Percentiles rank a stretch among this genome's conserved stretches.
phyloP scores from a whole-genome alignment of 2,113 vertebrate genomes.

The Pongo abelii region DNA sequence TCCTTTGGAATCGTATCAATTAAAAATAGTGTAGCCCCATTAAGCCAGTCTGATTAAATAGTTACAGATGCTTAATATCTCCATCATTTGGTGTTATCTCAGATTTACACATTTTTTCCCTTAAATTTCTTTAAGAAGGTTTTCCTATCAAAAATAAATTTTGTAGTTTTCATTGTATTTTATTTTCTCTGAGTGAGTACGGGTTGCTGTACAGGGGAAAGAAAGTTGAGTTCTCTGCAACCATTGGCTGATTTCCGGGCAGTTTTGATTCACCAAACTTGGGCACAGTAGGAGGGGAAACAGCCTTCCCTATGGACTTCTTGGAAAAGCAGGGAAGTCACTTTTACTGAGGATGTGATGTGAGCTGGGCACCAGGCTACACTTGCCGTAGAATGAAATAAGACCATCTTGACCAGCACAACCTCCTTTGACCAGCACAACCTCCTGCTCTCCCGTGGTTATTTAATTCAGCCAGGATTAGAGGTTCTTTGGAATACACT shows the following conservation, averaged over 20 bases:
- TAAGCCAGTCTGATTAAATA: background rate
- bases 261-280: background rate
- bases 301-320: background rate
- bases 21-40: background rate
- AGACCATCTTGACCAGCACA: rapidly evolving
- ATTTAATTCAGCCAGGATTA: background rate
- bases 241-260: background rate
- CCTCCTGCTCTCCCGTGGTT: rapidly evolving
- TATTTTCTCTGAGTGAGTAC: background rate
- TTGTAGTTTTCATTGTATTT: rapidly evolving
- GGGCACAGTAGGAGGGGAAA: too few species aligned
- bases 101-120: background rate
- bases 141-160: background rate
- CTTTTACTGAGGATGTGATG: background rate
- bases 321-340: background rate
- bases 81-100: too few species aligned
- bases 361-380: background rate
- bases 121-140: background rate
- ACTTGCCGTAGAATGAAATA: too few species aligned
- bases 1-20: background rate
- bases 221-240: background rate
- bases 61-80: too few species aligned
- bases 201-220: background rate
- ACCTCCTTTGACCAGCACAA: rapidly evolving
- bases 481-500: background rate